Base-by-base conservation (phyloP, 2,888 invertebrate species). In the Xylota sylvarum region DNA sequence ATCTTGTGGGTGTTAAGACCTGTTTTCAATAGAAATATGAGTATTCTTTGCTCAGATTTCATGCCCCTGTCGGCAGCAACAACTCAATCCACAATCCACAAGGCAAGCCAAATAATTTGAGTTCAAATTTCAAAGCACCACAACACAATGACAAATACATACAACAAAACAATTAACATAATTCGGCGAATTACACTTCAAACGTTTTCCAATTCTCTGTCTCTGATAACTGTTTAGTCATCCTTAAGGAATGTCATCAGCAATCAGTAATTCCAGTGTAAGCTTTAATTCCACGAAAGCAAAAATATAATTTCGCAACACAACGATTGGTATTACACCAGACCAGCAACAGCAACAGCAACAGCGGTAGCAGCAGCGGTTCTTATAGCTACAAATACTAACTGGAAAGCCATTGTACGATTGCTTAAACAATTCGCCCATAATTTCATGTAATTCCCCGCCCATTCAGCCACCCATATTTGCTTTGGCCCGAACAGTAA, bases 391-490 rank as follows among this genome's bases (percentile, higher is more conserved):
- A 5, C 4, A 2, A 48, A 35, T 40, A 9, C 30, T 14, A 55
- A 30, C 55, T 30, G 12, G 23, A 65, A 30, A 79, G 32, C 64
- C 72, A 72, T 73, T 65, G 65, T 56, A 35, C 70, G 55, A 56
- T 72, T 72, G 56, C 77, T 72, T 23, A 79, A 79, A 79, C 69
- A 69, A 74, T 84, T 73, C 32, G 56, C 9, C 27, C 43, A 60
- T 83, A 73, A 78, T 83, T 83, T 58, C 43, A 67, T 78, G 60
- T 67, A 73, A 83, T 83, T 78, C 62, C n/a, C 12, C 56, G 40
- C 19, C 73, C 14, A 46, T 23, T 60, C 27, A 50, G 27, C 46
- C 60, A 40, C 58, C 23, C 74, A 81, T 79, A 30, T 52, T 43
- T 70, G 48, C 37, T 52, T 83, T 52, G 10, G 32, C 40, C 32